Conservation (phyloP, 2,888 invertebrate species). For the Bursaphelenchus okinawaensis region DNA sequence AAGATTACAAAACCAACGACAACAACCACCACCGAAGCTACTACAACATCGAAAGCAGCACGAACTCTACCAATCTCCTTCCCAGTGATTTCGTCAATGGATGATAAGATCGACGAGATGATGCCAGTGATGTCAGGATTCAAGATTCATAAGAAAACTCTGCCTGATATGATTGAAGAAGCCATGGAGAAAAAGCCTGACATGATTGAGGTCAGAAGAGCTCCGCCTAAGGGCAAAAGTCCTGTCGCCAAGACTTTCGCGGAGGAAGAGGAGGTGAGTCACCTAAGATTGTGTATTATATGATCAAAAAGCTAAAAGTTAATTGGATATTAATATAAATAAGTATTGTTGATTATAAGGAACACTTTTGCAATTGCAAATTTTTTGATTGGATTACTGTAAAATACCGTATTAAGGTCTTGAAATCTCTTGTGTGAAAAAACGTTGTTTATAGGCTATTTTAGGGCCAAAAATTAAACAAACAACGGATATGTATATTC, state of each 20-base stretch:
- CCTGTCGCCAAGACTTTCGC: neutral
- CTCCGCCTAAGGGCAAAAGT: neutral
- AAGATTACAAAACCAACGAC: neutral
- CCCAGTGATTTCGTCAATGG: conserved; percentile 5
- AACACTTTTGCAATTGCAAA: too few species aligned
- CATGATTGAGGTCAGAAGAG: conserved; percentile 15
- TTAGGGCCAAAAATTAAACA: too few species aligned
- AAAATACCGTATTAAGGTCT: too few species aligned
- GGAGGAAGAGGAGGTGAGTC: neutral
- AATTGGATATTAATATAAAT: too few species aligned
- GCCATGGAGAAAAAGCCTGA: conserved; percentile 5
- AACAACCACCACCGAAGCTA: neutral
- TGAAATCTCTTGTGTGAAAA: too few species aligned
- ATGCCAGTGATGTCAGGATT: conserved; percentile 24
- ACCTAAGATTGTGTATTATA: too few species aligned
- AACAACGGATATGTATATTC: too few species aligned
- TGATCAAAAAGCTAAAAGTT: too few species aligned
- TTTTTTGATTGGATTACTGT: too few species aligned
- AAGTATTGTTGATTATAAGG: too few species aligned
- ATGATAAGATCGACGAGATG: conserved; percentile 11
- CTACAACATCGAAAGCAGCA: neutral
- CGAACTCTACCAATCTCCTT: conserved; percentile 1
- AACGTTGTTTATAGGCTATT: too few species aligned
- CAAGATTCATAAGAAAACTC: conserved; percentile 13
- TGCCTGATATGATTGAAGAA: neutral